These are phyloP conservation scores for Oreochromis spilurus DNA, from an alignment of 2,113 vertebrate species.

Conservation along the genomic window DNA sequence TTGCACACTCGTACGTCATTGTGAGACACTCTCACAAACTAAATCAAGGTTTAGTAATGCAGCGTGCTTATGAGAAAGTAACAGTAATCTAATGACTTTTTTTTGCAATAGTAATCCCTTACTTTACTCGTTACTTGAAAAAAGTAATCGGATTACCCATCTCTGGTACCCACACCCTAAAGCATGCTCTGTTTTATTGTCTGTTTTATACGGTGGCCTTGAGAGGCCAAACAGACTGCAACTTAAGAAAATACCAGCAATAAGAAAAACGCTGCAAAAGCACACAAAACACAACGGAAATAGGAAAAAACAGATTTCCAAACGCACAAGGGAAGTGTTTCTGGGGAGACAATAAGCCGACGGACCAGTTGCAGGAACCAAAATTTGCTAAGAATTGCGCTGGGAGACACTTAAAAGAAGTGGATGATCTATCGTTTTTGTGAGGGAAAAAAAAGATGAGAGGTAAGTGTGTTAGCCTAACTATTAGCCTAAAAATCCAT, in stretches of 20 bases:
- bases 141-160: rapidly evolving
- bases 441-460: background rate
- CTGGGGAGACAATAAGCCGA: background rate
- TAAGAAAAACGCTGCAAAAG: background rate
- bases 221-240: background rate
- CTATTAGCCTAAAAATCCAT: rapidly evolving
- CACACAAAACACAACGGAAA: too few relatives aligned
- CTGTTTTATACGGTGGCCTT: background rate
- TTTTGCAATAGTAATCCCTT: background rate
- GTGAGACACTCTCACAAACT: background rate
- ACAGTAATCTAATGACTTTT: background rate
- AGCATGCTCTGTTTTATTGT: background rate
- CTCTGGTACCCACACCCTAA: background rate
- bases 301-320: too few relatives aligned
- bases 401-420: background rate
- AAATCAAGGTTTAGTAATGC: background rate
- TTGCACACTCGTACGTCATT: rapidly evolving
- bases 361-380: background rate
- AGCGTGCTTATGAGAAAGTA: background rate
- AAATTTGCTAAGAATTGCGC: background rate
- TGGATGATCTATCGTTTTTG: rapidly evolving
- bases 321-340: background rate
- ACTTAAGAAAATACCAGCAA: background rate
- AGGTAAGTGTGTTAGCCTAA: background rate
- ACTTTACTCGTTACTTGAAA: background rate